Base-by-base conservation (phyloP, 2,888 invertebrate species). In the Drosophila hawaiiensis region DNA sequence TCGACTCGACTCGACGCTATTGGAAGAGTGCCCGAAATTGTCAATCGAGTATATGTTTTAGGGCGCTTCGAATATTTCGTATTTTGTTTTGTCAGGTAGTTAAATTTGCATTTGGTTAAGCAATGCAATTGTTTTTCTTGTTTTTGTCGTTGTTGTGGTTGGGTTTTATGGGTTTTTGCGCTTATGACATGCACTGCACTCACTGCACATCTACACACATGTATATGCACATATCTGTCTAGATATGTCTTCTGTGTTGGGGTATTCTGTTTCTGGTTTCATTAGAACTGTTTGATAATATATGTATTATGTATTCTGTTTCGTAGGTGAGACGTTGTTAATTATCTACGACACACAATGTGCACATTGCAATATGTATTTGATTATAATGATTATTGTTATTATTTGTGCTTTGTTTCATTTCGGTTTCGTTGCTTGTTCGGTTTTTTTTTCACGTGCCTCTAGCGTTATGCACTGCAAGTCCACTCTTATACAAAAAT, bases 211-310 rank as follows among this genome's bases (percentile, higher is more conserved):
- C n/a, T 22, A 22, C 0, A 33, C 54, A 55, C 35, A 37, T 25
- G 14, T 22, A 22, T 1, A 33, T 53, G 7, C 31, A 14, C 4
- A 22, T 35, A 54, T 25, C 22, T 2, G 10, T 37, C 9, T 5
- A 37, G 5, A 25, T 28, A 29, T 19, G 43, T 29, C 19, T 50
- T 28, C 12, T 29, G 28, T 19, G 28, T 3, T 41, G 33, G n/a
- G 19, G 7, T 16, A 22, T 53, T 52, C n/a, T 52, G n/a, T 58
- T 49, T 35, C 35, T 62, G 59, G 43, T 66, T 39, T 53, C 76
- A 56, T 71, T 47, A 58, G 76, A 72, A 68, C 28, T 52, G 52
- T 63, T 59, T 72, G 58, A 58, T 64, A 4, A 41, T 41, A n/a
- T 2, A 41, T n/a, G 1, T 9, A 19, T 19, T 19, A 39, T 12